These are phyloP conservation scores for Ditylenchus weischeri DNA, from an alignment of 2,888 invertebrate genomes.

Conservation along the genomic window DNA sequence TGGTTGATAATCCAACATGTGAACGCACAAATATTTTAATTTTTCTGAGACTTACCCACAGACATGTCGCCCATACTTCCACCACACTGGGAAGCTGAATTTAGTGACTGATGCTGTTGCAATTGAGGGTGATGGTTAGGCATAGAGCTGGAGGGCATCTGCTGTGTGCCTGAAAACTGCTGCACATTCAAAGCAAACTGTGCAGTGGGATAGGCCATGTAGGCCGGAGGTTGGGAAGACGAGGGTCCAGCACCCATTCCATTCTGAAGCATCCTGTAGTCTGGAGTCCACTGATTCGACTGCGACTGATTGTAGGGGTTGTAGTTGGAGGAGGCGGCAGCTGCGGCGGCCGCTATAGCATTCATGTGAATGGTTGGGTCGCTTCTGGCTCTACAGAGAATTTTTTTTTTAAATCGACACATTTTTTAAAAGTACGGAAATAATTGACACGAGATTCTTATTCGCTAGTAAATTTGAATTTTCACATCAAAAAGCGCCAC, in stretches of 20 bases:
- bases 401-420: too few species aligned
- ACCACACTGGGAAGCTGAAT: neutral
- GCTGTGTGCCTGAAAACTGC: neutral
- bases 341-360: constrained; percentile 23
- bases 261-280: constrained; percentile 6
- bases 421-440: too few species aligned
- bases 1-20: too few species aligned
- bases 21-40: neutral
- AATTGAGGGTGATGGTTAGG: constrained; percentile 6
- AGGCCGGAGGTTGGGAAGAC: neutral
- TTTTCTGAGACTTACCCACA: constrained; percentile 3
- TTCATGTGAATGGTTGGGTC: constrained; percentile 55
- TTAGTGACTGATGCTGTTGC: constrained; percentile 2
- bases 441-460: too few species aligned
- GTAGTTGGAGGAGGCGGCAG: neutral
- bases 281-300: neutral
- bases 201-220: neutral
- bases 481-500: too few species aligned
- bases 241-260: neutral
- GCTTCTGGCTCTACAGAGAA: constrained; percentile 42
- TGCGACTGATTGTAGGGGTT: constrained; percentile 1
- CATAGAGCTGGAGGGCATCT: constrained; percentile 6
- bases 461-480: too few species aligned
- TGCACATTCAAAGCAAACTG: constrained; percentile 10
- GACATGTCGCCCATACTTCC: too few species aligned